phyloP scores from a whole-genome alignment of 2,888 invertebrate genomes.

The Subacronicta megacephala region DNA sequence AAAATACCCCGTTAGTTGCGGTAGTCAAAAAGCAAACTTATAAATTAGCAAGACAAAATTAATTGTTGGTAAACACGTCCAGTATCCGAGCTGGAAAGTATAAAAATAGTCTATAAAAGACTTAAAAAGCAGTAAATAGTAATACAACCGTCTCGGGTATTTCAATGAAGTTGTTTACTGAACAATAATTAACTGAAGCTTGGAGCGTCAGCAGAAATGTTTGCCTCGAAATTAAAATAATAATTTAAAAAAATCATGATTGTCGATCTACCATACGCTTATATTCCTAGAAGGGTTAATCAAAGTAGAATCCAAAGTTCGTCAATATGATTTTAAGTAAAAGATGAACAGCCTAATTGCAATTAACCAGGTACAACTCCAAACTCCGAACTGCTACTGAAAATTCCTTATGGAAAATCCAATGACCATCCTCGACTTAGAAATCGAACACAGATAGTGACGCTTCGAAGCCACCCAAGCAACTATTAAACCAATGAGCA shows the following conservation, averaged over 20 bases:
- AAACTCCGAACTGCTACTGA: too few species aligned
- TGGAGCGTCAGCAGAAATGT: slow-evolving; percentile 18
- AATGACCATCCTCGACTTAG: too few species aligned
- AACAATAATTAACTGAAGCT: slow-evolving; percentile 16
- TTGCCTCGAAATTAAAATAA: neutral
- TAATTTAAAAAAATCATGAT: neutral
- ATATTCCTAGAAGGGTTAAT: too few species aligned
- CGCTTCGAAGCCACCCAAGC: too few species aligned
- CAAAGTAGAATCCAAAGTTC: too few species aligned
- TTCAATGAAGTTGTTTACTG: slow-evolving; percentile 31
- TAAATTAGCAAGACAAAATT: slow-evolving; percentile 3
- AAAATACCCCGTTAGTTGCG: neutral
- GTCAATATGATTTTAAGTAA: too few species aligned
- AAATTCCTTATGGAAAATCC: too few species aligned
- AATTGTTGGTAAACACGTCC: slow-evolving; percentile 9
- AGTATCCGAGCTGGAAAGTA: neutral
- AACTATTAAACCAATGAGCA: too few species aligned
- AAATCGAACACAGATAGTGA: too few species aligned
- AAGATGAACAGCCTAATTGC: too few species aligned
- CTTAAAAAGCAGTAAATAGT: slow-evolving; percentile 9
- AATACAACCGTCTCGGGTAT: slow-evolving; percentile 14
- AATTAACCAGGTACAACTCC: too few species aligned
- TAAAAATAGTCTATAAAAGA: slow-evolving; percentile 2
- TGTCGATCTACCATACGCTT: neutral
- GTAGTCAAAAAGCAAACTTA: neutral